A percentile compares a stretch with the other conserved stretches of the same genome.
phyloP scores from a whole-genome alignment of 2,797 vertebrate genomes.

The Trichosurus vulpecula region DNA sequence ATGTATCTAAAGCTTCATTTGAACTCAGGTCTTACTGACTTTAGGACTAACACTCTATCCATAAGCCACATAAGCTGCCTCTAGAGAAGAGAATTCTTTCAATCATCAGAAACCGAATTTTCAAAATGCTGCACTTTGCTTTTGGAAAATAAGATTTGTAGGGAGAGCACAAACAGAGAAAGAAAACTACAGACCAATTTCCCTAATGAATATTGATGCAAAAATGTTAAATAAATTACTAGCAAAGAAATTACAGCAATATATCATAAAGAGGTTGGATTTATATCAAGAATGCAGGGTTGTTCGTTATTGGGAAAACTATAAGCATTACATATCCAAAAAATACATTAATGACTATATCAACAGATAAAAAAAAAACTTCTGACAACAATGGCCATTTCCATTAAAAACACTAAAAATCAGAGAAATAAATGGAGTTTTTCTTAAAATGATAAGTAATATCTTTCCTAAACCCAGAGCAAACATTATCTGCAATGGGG shows the following conservation, averaged over 20 bases:
- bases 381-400: neutral
- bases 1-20: neutral
- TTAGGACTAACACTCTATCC: neutral
- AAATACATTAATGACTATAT: neutral
- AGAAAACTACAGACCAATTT: neutral
- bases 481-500: neutral
- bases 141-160: neutral
- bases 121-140: neutral
- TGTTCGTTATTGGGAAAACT: neutral
- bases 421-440: neutral
- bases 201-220: neutral
- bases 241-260: neutral
- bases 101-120: neutral
- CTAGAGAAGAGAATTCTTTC: neutral
- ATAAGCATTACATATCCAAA: neutral
- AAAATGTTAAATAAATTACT: neutral
- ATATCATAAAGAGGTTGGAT: neutral
- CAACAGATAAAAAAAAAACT: neutral
- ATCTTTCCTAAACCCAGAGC: neutral
- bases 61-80: neutral
- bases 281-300: neutral
- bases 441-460: neutral
- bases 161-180: neutral
- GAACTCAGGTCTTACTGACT: neutral
- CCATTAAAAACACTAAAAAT: neutral